Evolutionary conservation across 2,797 vertebrate species (phyloP).

Genomic region (Peromyscus attwateri): DNA sequence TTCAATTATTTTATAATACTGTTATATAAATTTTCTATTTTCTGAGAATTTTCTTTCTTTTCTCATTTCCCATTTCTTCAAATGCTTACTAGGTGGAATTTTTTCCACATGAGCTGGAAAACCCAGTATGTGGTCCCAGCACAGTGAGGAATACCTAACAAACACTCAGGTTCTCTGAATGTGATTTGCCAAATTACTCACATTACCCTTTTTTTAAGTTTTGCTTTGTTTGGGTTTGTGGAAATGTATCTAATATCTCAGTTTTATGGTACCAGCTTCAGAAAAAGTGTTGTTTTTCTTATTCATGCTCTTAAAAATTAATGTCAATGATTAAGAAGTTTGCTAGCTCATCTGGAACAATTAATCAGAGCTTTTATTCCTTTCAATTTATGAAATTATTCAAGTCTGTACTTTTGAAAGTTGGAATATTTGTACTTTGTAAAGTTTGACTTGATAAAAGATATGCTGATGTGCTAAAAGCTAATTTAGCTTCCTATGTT

Average conservation of each 20-base stretch:
- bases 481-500: background rate
- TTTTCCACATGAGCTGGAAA: constrained; percentile 44
- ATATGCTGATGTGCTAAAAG: background rate
- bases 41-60: background rate
- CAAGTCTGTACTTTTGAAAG: constrained; percentile 41
- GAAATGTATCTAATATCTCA: constrained; percentile 24
- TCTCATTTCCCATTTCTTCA: constrained; percentile 32
- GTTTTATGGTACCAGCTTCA: background rate
- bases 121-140: background rate
- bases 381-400: constrained; percentile 22
- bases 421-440: constrained; percentile 10
- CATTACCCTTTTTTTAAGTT: background rate
- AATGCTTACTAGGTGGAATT: constrained; percentile 57
- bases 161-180: background rate
- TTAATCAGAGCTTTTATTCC: background rate
- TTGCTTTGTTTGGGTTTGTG: constrained; percentile 38
- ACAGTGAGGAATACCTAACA: background rate
- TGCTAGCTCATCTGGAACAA: background rate
- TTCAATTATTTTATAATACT: constrained; percentile 7
- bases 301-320: constrained; percentile 16
- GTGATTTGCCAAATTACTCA: constrained; percentile 4
- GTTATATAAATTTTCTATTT: background rate
- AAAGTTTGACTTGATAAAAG: constrained; percentile 31
- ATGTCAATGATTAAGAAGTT: constrained; percentile 14
- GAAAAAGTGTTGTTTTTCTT: background rate